Evolutionary conservation across 2,113 vertebrate genomes (phyloP).

Genomic region (Poecile atricapillus): DNA sequence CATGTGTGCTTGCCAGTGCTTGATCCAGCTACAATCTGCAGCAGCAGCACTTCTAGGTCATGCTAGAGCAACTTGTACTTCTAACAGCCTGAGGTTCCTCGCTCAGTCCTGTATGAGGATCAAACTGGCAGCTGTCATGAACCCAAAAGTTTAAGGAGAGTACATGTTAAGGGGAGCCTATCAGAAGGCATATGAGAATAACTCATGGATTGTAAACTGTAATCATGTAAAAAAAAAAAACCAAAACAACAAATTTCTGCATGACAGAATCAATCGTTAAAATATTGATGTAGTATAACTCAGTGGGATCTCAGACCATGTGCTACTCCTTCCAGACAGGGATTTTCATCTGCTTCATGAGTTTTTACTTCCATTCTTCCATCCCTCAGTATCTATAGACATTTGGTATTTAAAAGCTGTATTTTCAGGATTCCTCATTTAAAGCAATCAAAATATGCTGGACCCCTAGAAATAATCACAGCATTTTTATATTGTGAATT

Average conservation of each 20-base stretch:
- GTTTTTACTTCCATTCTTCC: background rate
- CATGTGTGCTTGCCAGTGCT: background rate
- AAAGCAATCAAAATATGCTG: background rate
- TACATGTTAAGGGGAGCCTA: background rate
- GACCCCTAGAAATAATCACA: background rate
- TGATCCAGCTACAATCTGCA: background rate
- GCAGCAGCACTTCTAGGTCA: background rate
- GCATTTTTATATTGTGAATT: background rate
- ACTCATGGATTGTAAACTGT: background rate
- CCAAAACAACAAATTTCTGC: background rate
- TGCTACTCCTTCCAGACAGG: background rate
- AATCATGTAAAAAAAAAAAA: background rate
- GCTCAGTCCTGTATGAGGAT: background rate
- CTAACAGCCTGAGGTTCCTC: background rate
- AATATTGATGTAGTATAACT: background rate
- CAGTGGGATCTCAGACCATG: background rate
- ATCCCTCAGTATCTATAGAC: background rate
- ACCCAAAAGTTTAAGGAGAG: background rate
- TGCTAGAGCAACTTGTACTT: background rate
- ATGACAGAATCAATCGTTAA: background rate
- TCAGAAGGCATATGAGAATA: background rate
- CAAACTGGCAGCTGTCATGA: background rate
- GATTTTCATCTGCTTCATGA: background rate
- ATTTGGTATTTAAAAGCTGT: background rate
- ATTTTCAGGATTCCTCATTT: background rate